Evolutionary conservation across 2,888 invertebrate species (phyloP).

Genomic region (Epinotia brunnichana): DNA sequence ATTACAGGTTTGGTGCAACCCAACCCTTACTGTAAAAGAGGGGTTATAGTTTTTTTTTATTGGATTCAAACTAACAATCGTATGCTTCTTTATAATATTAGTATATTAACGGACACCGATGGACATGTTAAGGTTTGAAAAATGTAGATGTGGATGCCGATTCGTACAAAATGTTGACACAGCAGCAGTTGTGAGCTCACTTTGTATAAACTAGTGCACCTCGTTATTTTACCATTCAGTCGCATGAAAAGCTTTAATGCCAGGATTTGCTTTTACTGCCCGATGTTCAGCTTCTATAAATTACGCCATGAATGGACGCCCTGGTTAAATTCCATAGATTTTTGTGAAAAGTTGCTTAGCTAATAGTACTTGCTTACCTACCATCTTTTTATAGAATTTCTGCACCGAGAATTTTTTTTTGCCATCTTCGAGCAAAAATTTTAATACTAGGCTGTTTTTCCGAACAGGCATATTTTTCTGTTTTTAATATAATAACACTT

Average conservation of each 20-base stretch:
- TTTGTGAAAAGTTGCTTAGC: neutral
- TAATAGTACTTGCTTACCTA: neutral
- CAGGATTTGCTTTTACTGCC: conserved; percentile 15
- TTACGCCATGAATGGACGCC: neutral
- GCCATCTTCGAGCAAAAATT: too few species aligned
- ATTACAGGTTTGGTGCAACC: too few species aligned
- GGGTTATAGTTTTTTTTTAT: too few species aligned
- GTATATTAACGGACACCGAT: too few species aligned
- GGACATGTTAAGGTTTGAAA: too few species aligned
- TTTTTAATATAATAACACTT: neutral
- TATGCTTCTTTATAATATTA: too few species aligned
- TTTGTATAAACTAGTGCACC: conserved; percentile 33
- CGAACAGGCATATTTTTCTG: neutral
- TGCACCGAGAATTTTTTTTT: neutral
- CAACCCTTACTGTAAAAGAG: too few species aligned
- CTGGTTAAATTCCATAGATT: neutral
- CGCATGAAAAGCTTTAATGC: conserved; percentile 50
- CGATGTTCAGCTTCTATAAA: conserved; percentile 13
- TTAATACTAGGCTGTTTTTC: neutral
- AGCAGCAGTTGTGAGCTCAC: conserved; percentile 12
- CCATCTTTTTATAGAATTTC: neutral
- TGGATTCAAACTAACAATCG: too few species aligned
- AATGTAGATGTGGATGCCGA: neutral
- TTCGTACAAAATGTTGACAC: neutral
- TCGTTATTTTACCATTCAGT: conserved; percentile 57